Percentiles rank a stretch among this genome's conserved stretches.
Evolutionary conservation across 2,113 vertebrate genomes (phyloP).

Genomic region (Cariama cristata): DNA sequence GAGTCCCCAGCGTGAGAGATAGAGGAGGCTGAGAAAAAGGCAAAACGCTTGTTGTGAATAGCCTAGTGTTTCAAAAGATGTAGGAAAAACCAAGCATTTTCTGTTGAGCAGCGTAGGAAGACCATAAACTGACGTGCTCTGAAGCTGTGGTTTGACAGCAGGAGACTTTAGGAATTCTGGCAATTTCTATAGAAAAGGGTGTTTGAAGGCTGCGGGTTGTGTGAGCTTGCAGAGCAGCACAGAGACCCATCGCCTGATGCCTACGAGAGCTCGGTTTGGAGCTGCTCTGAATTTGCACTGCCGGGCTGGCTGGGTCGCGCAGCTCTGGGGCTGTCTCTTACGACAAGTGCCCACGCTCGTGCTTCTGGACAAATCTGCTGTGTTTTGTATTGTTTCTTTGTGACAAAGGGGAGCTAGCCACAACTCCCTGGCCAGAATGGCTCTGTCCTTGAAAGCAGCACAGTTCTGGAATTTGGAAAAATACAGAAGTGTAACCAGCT

Average conservation of each 20-base stretch:
- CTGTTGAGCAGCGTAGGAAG: background rate
- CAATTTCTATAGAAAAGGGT: background rate
- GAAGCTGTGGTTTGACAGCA: background rate
- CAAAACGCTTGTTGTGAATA: background rate
- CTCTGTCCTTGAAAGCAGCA: background rate
- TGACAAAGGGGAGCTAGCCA: background rate
- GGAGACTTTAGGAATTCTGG: background rate
- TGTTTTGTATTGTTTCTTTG: background rate
- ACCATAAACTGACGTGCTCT: background rate
- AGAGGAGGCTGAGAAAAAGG: background rate
- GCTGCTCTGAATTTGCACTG: fast-evolving
- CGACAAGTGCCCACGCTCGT: fast-evolving
- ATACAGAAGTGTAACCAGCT: background rate
- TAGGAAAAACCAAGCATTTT: background rate
- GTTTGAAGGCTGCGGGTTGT: background rate
- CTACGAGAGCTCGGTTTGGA: background rate
- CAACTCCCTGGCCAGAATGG: fast-evolving
- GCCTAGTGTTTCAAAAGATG: background rate
- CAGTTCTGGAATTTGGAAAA: background rate
- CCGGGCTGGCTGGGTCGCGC: background rate
- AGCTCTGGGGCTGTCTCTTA: fast-evolving
- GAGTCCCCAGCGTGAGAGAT: background rate
- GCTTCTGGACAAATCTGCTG: background rate
- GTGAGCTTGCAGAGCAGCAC: background rate
- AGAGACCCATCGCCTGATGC: fast-evolving